Conservation (phyloP, 2,113 vertebrate genomes). For the Myiozetetes cayanensis region DNA sequence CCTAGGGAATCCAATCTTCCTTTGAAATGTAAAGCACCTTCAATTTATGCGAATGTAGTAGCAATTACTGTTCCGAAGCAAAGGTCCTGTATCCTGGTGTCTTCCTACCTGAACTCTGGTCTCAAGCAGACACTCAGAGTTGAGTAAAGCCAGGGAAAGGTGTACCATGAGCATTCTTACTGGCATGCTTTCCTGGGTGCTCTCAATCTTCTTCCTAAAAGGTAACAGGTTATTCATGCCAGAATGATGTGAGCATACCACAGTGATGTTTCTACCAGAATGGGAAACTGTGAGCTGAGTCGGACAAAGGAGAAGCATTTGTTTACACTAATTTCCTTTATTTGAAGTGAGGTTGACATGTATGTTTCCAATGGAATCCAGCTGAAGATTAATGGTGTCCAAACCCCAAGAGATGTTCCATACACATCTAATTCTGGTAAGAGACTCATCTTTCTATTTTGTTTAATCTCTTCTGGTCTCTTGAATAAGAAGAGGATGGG, state of each 20-base stretch:
- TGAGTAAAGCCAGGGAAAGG: neutral
- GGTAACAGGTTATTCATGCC: neutral
- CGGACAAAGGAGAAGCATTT: neutral
- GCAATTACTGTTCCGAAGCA: neutral
- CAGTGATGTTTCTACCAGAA: neutral
- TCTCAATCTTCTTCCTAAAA: neutral
- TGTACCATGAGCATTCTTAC: neutral
- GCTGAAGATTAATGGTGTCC: slow-evolving; percentile 62
- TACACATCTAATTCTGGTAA: slow-evolving; percentile 63
- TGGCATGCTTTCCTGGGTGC: neutral
- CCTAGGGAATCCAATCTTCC: neutral
- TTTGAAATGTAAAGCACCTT: slow-evolving; percentile 36
- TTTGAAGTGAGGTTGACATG: slow-evolving; percentile 65
- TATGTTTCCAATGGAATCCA: slow-evolving; percentile 42
- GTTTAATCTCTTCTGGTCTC: neutral
- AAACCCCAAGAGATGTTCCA: slow-evolving; percentile 16
- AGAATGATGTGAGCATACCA: neutral
- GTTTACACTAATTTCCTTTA: neutral
- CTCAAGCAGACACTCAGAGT: neutral
- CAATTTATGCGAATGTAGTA: neutral
- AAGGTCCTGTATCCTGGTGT: neutral
- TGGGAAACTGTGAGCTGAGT: neutral
- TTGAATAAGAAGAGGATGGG: neutral
- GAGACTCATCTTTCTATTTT: neutral
- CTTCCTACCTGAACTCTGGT: neutral